phyloP scores from a whole-genome alignment of 2,113 vertebrate species.

The Dissostichus mawsoni region DNA sequence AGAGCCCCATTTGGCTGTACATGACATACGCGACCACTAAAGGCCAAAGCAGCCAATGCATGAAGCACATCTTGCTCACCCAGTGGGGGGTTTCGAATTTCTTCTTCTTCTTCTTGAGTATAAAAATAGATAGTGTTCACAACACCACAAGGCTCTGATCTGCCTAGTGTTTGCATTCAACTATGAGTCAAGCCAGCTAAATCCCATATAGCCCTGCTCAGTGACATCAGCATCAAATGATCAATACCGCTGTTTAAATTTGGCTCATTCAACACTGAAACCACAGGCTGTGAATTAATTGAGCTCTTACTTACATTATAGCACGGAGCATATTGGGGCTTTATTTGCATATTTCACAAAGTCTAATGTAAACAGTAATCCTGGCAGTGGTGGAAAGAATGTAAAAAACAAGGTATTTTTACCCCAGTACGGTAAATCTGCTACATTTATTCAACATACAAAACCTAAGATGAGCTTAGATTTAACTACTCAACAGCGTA shows the following conservation, averaged over 20 bases:
- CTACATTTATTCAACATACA: not conserved
- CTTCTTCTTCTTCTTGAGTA: conserved; percentile 44
- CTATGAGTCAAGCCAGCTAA: conserved; percentile 20
- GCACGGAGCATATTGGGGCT: not conserved
- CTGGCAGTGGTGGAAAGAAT: not conserved
- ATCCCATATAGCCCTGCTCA: conserved; percentile 40
- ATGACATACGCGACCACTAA: conserved; percentile 39
- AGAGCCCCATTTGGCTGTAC: conserved; percentile 28
- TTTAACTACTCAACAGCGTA: not conserved
- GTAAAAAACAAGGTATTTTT: not conserved
- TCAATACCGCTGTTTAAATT: conserved; percentile 35
- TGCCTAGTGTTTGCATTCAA: conserved; percentile 27
- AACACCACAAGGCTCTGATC: conserved; percentile 18
- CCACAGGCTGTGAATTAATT: not conserved
- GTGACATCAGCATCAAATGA: conserved; percentile 34
- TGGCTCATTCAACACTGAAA: conserved; percentile 15
- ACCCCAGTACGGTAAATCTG: not conserved
- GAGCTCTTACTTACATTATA: conserved; percentile 6
- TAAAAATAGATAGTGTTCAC: conserved; percentile 61
- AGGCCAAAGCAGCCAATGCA: conserved; percentile 26
- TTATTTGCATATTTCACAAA: not conserved
- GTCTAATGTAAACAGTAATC: not conserved
- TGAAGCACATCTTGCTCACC: conserved; percentile 37
- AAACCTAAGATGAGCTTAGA: not conserved
- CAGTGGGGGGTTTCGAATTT: conserved; percentile 50